Conservation (phyloP, 1,140 invertebrate species). For the Saccostrea cuccullata region DNA sequence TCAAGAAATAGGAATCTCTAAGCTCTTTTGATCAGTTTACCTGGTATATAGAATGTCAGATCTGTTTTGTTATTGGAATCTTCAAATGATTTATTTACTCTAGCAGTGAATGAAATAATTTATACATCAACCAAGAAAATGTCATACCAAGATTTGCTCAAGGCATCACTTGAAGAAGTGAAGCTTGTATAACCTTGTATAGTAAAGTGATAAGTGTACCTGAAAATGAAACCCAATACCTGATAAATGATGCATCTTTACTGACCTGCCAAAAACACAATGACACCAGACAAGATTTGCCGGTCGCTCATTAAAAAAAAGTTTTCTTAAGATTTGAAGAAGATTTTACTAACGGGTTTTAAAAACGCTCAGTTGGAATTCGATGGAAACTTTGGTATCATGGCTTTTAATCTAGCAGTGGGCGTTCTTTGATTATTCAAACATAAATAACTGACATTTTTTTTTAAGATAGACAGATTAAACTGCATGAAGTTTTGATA, state of each 20-base stretch:
- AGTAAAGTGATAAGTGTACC: neutral
- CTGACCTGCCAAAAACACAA: neutral
- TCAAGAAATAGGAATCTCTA: neutral
- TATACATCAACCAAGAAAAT: neutral
- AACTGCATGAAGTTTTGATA: neutral
- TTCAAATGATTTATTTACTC: no score
- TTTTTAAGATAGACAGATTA: constrained; percentile 1
- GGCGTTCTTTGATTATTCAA: constrained; percentile 9
- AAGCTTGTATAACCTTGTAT: neutral
- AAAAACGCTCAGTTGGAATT: neutral
- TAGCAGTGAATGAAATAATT: no score
- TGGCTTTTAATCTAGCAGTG: neutral
- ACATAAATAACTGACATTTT: constrained; percentile 23
- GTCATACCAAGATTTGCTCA: neutral
- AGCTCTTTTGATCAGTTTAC: no score
- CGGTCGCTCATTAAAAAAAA: neutral
- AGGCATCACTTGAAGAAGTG: neutral
- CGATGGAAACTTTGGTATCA: neutral
- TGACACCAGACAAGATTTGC: neutral
- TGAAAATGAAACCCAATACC: neutral
- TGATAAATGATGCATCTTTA: neutral
- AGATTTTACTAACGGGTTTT: neutral
- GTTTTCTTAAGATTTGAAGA: neutral
- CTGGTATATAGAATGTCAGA: no score
- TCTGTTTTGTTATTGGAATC: no score